Conservation (phyloP, 1,140 invertebrate genomes). For the Globodera rostochiensis region DNA sequence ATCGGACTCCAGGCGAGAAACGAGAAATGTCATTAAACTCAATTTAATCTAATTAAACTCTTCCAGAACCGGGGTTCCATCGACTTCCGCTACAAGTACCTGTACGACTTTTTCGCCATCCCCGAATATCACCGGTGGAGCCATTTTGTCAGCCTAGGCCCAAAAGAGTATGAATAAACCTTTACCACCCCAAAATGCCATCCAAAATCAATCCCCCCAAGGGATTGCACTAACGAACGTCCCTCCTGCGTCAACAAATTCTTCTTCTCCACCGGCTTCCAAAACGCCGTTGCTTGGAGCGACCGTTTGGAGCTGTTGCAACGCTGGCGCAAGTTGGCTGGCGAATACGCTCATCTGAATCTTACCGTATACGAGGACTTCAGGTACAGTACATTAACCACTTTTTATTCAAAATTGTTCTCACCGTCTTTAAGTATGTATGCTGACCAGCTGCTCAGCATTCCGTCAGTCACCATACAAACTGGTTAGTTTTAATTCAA, state of each 20-base stretch:
- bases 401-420: too few species aligned
- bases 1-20: conserved; percentile 50
- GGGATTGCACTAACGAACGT: conserved; percentile 58
- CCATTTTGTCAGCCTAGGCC: conserved; percentile 63
- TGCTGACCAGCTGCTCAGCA: conserved; percentile 63
- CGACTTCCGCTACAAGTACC: conserved; percentile 64
- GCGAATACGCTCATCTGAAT: conserved; percentile 60
- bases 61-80: conserved; percentile 57
- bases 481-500: not conserved
- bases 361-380: conserved; percentile 65
- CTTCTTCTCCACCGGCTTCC: conserved; percentile 65
- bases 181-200: not conserved
- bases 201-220: conserved; percentile 28
- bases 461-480: conserved; percentile 25
- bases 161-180: conserved; percentile 45
- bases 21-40: conserved; percentile 7
- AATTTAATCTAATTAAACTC: not conserved
- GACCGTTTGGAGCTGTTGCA: conserved; percentile 61
- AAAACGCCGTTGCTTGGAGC: conserved; percentile 61
- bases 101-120: conserved; percentile 61
- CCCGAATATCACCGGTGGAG: conserved; percentile 62
- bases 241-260: conserved; percentile 62
- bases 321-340: conserved; percentile 56
- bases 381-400: not conserved
- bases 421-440: conserved; percentile 54